A percentile compares a stretch with the other conserved stretches of the same genome.
Evolutionary conservation across 1,140 invertebrate genomes (phyloP).

Genomic region (Drosophila orena): DNA sequence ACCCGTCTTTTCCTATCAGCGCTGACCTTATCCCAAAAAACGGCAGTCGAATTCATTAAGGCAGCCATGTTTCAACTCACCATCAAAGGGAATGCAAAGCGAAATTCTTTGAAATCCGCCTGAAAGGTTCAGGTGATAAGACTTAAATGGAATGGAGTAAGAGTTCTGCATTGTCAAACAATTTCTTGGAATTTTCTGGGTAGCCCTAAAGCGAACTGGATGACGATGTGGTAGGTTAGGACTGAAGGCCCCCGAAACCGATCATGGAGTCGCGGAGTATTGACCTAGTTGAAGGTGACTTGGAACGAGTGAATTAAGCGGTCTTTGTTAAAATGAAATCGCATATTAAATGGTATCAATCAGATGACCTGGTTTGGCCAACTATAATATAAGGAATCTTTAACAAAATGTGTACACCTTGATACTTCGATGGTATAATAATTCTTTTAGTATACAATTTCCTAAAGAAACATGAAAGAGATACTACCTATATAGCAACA

Average conservation of each 20-base stretch:
- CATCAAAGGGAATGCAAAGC: conserved; percentile 31
- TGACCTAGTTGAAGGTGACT: conserved; percentile 23
- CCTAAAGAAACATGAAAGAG: too few species aligned
- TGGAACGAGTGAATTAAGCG: not conserved
- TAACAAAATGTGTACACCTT: too few species aligned
- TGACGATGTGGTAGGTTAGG: conserved; percentile 22
- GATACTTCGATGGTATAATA: too few species aligned
- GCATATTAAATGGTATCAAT: not conserved
- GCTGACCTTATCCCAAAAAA: conserved; percentile 46
- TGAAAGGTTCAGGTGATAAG: conserved; percentile 44
- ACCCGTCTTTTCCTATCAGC: conserved; percentile 21
- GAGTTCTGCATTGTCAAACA: conserved; percentile 26
- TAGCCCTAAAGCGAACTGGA: not conserved
- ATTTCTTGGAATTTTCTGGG: conserved; percentile 34
- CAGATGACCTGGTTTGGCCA: too few species aligned
- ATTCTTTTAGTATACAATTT: not conserved
- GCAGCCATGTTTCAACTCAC: not conserved
- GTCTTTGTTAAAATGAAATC: not conserved
- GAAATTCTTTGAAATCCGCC: conserved; percentile 48
- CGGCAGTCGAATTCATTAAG: conserved; percentile 50
- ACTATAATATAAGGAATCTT: too few species aligned
- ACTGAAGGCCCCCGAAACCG: conserved; percentile 7
- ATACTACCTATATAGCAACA: too few species aligned
- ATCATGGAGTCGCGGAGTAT: conserved; percentile 11
- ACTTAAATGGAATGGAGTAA: conserved; percentile 17